Evolutionary conservation across 2,888 invertebrate genomes (phyloP).

Genomic region (Scaptomyza parva): DNA sequence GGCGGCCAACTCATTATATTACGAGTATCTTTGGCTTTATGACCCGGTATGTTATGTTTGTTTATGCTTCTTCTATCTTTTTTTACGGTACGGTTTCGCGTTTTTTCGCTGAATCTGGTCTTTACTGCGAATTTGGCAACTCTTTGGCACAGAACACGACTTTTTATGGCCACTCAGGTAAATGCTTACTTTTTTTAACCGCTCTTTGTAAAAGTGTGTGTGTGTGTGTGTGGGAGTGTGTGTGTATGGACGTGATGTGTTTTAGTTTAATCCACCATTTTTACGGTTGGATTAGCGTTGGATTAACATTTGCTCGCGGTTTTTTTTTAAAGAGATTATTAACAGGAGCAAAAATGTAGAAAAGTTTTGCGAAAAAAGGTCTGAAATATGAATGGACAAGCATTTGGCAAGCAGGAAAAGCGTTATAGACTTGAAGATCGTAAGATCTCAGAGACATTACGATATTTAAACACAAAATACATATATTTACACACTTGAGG

Average conservation of each 20-base stretch:
- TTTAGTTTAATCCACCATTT: conserved; percentile 76
- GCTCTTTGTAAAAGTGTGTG: conserved; percentile 8
- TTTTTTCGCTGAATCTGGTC: conserved; percentile 63
- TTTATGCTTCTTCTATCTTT: conserved; percentile 13
- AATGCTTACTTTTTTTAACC: conserved; percentile 25
- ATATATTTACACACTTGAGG: conserved; percentile 37
- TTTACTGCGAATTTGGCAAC: conserved; percentile 72
- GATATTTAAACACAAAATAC: neutral
- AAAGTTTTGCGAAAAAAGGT: conserved; percentile 9
- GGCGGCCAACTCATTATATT: conserved; percentile 62
- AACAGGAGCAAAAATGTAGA: no score
- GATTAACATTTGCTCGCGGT: conserved; percentile 74
- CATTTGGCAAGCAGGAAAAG: no score
- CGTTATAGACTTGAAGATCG: neutral
- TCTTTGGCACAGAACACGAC: conserved; percentile 60
- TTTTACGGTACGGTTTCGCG: conserved; percentile 31
- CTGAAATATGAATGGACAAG: conserved; percentile 48
- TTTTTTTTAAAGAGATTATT: conserved; percentile 35
- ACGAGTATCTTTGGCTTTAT: conserved; percentile 36
- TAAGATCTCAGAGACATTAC: no score
- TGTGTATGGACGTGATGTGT: conserved; percentile 17
- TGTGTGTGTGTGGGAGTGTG: conserved; percentile 3
- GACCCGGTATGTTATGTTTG: conserved; percentile 38
- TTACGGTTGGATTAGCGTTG: conserved; percentile 75
- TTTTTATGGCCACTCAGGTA: conserved; percentile 72